phyloP scores from a whole-genome alignment of 2,797 vertebrate species.

The Trichosurus vulpecula region DNA sequence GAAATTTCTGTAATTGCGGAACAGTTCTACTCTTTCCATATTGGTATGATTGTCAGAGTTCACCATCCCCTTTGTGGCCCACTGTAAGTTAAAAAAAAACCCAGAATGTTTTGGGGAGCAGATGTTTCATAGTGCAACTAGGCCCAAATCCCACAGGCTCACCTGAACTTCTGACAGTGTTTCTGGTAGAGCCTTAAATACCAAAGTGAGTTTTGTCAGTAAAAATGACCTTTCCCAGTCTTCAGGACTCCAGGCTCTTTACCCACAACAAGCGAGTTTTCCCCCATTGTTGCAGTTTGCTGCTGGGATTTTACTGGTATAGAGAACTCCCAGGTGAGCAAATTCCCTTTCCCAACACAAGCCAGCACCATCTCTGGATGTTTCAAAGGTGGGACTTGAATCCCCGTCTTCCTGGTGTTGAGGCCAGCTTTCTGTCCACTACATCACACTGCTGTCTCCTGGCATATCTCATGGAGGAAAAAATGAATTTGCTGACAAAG shows the following conservation, averaged over 20 bases:
- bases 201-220: neutral
- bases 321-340: neutral
- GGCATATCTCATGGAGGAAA: neutral
- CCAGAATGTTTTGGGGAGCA: neutral
- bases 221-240: neutral
- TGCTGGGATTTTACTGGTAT: neutral
- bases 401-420: neutral
- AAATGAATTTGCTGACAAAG: neutral
- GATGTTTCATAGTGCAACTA: neutral
- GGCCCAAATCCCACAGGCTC: neutral
- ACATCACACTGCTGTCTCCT: neutral
- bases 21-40: too few relatives aligned
- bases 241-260: neutral
- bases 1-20: too few relatives aligned
- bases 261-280: too few relatives aligned
- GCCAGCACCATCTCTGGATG: neutral
- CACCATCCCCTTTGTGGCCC: too few relatives aligned
- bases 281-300: neutral
- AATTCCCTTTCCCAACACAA: neutral
- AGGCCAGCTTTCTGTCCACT: neutral
- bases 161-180: neutral
- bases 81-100: neutral
- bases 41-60: too few relatives aligned
- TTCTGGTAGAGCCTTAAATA: neutral
- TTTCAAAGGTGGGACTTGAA: neutral